Evolutionary conservation across 2,797 vertebrate genomes (phyloP), one percentile per base, ranked within the genome.

Genomic region (Eospalax fontanierii): DNA sequence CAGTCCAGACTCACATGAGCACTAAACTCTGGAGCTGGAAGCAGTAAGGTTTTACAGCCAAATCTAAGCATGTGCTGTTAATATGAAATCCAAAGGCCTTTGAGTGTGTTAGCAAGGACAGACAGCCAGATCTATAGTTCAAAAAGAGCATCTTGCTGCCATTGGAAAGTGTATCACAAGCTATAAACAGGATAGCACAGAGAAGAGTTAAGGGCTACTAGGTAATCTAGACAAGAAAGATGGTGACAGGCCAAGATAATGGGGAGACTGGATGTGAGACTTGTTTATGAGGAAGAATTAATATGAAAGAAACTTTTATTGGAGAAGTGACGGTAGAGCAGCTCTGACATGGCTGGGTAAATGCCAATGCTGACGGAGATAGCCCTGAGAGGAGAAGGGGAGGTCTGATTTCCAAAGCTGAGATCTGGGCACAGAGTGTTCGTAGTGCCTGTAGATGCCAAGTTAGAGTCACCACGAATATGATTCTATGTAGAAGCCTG

Each of bases 261-360:
- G 35, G 24, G 33, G 24, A 87, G 50, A 57, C 70, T 28, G 26
- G 5, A 83, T 50, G 30, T 54, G 54, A 76, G 43, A 71, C 22
- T 50, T 46, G 16, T 81, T 83, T 84, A 35, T 68, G n/a, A 90
- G 54, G 84, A 85, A 65, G 12, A 89, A 54, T 38, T 88, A 84
- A 82, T 57, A 61, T 2, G 33, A 89, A 90, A 81, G 28, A 50
- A 75, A 71, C 33, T 88, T 90, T 74, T 43, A 84, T 14, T 30
- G 10, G 38, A 24, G 30, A 15, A 1, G 26, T 71, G 18, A 86
- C 38, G 33, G 85, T 63, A 83, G 38, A 65, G 19, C 21, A 81
- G 12, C 46, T 74, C 35, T 68, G 46, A 86, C 24, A n/a, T 46
- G 6, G 26, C 15, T 84, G 35, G 24, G 26, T 24, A 93, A 84